These are phyloP conservation scores for Mimumesa dahlbomi DNA, from an alignment of 2,888 invertebrate genomes.

Conservation along the genomic window DNA sequence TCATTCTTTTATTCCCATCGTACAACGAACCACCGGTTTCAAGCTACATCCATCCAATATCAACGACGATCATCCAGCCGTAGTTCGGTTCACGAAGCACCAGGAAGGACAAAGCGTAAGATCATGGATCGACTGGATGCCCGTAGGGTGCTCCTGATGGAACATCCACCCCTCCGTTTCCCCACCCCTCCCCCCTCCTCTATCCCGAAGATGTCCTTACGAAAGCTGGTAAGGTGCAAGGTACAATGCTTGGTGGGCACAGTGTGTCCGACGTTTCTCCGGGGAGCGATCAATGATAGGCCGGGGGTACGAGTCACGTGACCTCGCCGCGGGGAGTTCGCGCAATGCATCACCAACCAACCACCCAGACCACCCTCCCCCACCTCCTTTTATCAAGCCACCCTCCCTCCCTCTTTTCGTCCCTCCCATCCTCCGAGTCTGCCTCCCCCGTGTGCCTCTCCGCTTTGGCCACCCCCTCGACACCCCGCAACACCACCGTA, in stretches of 20 bases:
- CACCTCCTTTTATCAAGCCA: constrained; percentile 23
- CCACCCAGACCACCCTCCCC: constrained; percentile 67
- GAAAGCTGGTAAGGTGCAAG: constrained; percentile 66
- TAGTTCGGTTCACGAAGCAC: background rate
- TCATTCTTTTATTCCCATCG: no score
- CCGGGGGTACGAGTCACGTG: constrained; percentile 78
- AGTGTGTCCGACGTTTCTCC: constrained; percentile 77
- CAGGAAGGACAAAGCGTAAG: constrained; percentile 42
- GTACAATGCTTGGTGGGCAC: constrained; percentile 67
- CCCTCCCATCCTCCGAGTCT: constrained; percentile 25
- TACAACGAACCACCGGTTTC: no score
- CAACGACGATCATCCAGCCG: constrained; percentile 17
- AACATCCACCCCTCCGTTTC: constrained; percentile 19
- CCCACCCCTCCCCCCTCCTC: constrained; percentile 11
- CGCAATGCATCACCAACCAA: constrained; percentile 79
- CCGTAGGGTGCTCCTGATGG: constrained; percentile 29
- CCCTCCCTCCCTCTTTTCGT: constrained; percentile 17
- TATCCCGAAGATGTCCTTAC: constrained; percentile 47
- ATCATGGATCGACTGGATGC: constrained; percentile 25
- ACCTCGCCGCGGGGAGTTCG: constrained; percentile 78
- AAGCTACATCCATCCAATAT: no score
- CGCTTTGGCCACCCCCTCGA: constrained; percentile 58
- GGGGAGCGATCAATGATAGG: constrained; percentile 79
- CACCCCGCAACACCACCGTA: constrained; percentile 74
- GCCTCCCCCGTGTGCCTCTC: constrained; percentile 48